Evolutionary conservation across 2,113 vertebrate genomes (phyloP).

Genomic region (Egretta garzetta): DNA sequence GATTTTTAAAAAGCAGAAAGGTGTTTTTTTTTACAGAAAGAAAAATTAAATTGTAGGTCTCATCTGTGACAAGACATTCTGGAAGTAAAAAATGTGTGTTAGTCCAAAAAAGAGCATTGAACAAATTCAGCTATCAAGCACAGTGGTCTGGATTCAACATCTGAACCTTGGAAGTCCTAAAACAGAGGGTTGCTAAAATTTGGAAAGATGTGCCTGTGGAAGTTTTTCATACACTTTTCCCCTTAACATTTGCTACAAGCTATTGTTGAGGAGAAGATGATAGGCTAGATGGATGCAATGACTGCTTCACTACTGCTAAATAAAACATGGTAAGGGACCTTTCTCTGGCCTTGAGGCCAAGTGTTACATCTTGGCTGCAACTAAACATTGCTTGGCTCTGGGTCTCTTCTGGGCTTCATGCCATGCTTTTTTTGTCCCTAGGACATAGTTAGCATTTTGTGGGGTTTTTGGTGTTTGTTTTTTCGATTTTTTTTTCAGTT

Average conservation of each 20-base stretch:
- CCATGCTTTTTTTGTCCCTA: neutral
- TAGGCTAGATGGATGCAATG: neutral
- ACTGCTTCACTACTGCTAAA: neutral
- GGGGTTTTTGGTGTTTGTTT: neutral
- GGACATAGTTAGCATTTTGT: neutral
- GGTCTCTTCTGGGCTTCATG: neutral
- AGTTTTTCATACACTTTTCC: neutral
- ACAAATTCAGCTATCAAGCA: neutral
- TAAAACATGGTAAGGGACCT: neutral
- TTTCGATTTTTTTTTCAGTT: neutral
- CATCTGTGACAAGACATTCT: neutral
- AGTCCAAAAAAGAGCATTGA: neutral
- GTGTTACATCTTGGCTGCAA: neutral
- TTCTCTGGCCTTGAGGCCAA: neutral
- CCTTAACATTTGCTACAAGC: neutral
- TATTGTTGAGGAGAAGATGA: neutral
- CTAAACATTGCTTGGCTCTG: neutral
- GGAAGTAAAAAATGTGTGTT: neutral
- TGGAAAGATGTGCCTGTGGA: neutral
- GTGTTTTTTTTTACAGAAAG: neutral
- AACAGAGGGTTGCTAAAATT: neutral
- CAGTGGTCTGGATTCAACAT: neutral
- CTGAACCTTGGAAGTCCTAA: neutral
- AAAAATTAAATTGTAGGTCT: neutral
- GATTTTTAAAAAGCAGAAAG: neutral